Conservation (phyloP, 2,888 invertebrate genomes). For the Metellina segmentata region DNA sequence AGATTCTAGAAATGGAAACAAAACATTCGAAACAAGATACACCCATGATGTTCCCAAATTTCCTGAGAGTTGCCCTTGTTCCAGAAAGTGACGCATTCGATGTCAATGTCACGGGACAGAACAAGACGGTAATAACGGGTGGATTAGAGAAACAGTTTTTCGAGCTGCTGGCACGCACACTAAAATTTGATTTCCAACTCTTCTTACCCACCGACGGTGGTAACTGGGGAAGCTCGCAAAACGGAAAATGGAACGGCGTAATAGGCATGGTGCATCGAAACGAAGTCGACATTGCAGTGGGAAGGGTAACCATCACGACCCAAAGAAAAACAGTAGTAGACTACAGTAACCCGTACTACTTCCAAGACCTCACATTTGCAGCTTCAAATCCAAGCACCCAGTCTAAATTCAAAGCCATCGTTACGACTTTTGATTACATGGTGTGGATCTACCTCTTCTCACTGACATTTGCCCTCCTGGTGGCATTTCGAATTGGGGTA, state of each 20-base stretch:
- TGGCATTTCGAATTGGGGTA: not conserved
- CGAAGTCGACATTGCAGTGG: constrained; percentile 83
- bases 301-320: constrained; percentile 83
- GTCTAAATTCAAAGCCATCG: constrained; percentile 17
- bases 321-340: constrained; percentile 83
- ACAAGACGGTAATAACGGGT: not conserved
- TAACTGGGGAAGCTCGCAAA: constrained; percentile 15
- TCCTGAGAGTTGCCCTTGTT: constrained; percentile 2
- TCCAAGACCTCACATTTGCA: constrained; percentile 47
- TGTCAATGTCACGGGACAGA: not conserved
- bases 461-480: not conserved
- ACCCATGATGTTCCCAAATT: not conserved
- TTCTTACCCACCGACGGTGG: constrained; percentile 2
- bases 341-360: constrained; percentile 81
- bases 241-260: constrained; percentile 78
- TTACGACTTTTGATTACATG: constrained; percentile 22
- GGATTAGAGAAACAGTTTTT: constrained; percentile 32
- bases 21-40: no score
- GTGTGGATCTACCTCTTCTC: constrained; percentile 20
- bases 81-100: not conserved
- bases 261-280: constrained; percentile 42
- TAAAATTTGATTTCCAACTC: not conserved
- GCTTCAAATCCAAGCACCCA: constrained; percentile 20
- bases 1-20: no score
- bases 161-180: constrained; percentile 3